These are phyloP conservation scores for Stichopus chloronotus DNA, from an alignment of 35 echinoderm and acorn worm genomes.

Conservation along the genomic window DNA sequence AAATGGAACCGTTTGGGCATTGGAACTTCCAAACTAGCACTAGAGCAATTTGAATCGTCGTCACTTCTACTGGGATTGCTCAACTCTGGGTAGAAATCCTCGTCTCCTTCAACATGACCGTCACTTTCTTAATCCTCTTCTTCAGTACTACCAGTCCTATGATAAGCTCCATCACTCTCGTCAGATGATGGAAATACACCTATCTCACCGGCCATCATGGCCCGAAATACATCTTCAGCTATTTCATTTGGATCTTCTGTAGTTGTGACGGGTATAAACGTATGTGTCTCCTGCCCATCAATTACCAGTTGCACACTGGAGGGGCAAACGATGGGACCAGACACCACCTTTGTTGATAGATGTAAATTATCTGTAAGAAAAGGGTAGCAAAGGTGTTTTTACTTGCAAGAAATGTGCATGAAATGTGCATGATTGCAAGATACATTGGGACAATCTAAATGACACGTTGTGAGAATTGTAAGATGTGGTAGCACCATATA, in stretches of 20 bases:
- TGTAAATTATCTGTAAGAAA: too few relatives aligned
- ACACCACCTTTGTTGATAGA: too few relatives aligned
- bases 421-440: too few relatives aligned
- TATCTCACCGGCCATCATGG: neutral
- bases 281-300: neutral
- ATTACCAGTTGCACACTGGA: neutral
- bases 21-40: slow-evolving; percentile 7
- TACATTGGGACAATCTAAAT: too few relatives aligned
- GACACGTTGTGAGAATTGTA: too few relatives aligned
- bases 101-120: neutral
- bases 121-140: neutral
- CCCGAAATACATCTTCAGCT: neutral
- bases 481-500: too few relatives aligned
- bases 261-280: neutral
- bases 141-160: slow-evolving; percentile 1
- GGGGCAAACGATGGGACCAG: too few relatives aligned
- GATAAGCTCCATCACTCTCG: slow-evolving; percentile 14
- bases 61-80: slow-evolving; percentile 8
- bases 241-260: neutral
- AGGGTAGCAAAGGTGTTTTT: too few relatives aligned
- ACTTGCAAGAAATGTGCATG: too few relatives aligned
- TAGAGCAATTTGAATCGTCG: slow-evolving; percentile 1
- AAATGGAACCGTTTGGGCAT: neutral
- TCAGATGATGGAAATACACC: neutral
- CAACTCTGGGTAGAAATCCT: slow-evolving; percentile 15